These are phyloP conservation scores for Solenopsis fugax DNA, from an alignment of 1,140 invertebrate species.

Conservation along the genomic window DNA sequence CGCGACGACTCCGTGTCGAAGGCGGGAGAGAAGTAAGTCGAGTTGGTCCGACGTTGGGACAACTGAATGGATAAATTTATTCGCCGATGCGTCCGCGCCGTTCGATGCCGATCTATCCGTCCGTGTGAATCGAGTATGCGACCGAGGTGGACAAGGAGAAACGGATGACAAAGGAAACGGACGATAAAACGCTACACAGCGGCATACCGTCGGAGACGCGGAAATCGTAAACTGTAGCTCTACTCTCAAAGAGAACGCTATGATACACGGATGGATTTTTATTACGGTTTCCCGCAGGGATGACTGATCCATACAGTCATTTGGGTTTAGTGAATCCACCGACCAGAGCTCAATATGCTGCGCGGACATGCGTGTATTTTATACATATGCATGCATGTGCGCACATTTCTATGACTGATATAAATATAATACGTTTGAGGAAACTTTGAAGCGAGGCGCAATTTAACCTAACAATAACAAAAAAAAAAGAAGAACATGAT, in stretches of 20 bases:
- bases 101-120: conserved; percentile 16
- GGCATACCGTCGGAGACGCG: conserved; percentile 1
- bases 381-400: background rate
- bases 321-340: background rate
- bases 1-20: conserved; percentile 35
- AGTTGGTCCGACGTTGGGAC: background rate
- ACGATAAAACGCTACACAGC: conserved; percentile 14
- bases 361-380: background rate
- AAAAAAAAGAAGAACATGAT: background rate
- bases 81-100: background rate
- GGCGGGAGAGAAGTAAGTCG: conserved; percentile 18
- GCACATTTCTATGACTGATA: background rate
- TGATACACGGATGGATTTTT: background rate
- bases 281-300: background rate
- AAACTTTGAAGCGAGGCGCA: background rate
- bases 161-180: conserved; percentile 26
- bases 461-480: background rate
- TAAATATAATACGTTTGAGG: background rate
- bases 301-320: background rate
- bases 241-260: background rate
- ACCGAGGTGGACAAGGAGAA: background rate
- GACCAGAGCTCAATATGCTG: background rate
- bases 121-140: conserved; percentile 17
- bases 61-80: conserved; percentile 49
- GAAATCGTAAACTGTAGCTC: conserved; percentile 38